Base-by-base conservation (phyloP, 2,113 vertebrate species). In the Tachysurus vachellii region DNA sequence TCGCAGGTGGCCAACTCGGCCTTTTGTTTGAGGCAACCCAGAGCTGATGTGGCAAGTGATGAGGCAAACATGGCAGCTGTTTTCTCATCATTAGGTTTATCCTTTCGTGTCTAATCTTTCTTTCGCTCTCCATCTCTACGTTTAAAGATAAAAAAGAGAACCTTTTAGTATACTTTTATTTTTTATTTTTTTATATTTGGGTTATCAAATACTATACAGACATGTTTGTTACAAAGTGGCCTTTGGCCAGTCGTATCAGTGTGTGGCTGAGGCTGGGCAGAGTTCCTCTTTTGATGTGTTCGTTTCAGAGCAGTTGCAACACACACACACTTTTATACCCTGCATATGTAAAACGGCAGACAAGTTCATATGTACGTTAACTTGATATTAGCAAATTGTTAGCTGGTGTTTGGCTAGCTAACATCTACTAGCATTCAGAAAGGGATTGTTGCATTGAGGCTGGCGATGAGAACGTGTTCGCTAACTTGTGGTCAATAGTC, bases 71-170 rank as follows among this genome's bases (percentile, higher is more conserved):
- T 84, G 31, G 73, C 86, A 86, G 84, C 90, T 88, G 44, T 86
- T 84, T 50, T n/a, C 76, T 66, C 59, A 70, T 88, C 88, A 89
- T 53, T 53, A 64, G 77, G 54, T 85, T 86, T 80, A 91, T 88
- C 56, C 68, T 50, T 80, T 42, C 13, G 61, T 77, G 62, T 87
- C 56, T 88, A 85, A 83, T 86, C 86, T 73, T 36, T 16, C 23
- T 73, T 77, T 75, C 9, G 53, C 31, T 83, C 26, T 19, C 31
- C 76, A 23, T 44, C n/a, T 75, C 26, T 31, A 16, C 5, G 10
- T 85, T 61, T 50, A 44, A 57, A 12, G 7, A 57, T n/a, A 9
- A 59, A 66, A 83, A 31, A 36, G 31, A 57, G 31, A 71, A 56
- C 66, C 2, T n/a, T n/a, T 0, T 44, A 2, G 28, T 59, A 2